These are phyloP conservation scores for Quadroppia sp. DNA, from an alignment of 2,888 invertebrate genomes.

Conservation along the genomic window DNA sequence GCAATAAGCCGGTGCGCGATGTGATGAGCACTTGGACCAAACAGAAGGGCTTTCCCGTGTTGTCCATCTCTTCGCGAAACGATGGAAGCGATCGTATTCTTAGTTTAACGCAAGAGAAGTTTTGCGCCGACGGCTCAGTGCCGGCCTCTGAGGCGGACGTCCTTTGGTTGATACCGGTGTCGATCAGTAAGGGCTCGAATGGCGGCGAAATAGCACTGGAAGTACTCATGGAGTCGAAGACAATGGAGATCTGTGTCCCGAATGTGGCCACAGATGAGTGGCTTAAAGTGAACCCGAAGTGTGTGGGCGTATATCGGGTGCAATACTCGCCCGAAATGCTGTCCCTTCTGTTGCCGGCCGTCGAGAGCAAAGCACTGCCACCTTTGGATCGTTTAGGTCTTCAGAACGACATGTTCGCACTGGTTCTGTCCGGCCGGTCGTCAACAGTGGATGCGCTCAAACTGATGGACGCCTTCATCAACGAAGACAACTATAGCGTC, in stretches of 20 bases:
- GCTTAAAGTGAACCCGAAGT: constrained; percentile 77
- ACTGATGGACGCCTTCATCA: too few relatives aligned
- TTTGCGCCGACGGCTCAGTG: too few relatives aligned
- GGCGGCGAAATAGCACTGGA: constrained; percentile 74
- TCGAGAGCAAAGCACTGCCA: constrained; percentile 71
- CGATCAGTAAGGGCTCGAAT: too few relatives aligned
- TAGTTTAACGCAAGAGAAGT: too few relatives aligned
- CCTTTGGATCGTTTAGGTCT: constrained; percentile 84
- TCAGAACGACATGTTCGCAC: constrained; percentile 61
- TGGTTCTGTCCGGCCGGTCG: constrained; percentile 72
- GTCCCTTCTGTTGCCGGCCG: constrained; percentile 76
- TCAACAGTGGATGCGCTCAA: too few relatives aligned
- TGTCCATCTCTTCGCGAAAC: neutral
- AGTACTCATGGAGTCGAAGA: constrained; percentile 63
- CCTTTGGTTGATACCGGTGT: too few relatives aligned
- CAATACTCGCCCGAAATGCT: constrained; percentile 74
- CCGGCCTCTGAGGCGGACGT: too few relatives aligned
- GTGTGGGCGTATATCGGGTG: constrained; percentile 85
- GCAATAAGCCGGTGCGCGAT: constrained; percentile 78
- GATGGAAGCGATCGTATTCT: neutral
- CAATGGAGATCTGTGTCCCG: constrained; percentile 66
- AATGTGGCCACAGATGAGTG: constrained; percentile 55
- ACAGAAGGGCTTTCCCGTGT: constrained; percentile 86
- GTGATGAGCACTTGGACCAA: constrained; percentile 98
- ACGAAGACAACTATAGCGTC: constrained; percentile 86